Conservation (phyloP, 2,113 vertebrate genomes). For the Pelobates fuscus region DNA sequence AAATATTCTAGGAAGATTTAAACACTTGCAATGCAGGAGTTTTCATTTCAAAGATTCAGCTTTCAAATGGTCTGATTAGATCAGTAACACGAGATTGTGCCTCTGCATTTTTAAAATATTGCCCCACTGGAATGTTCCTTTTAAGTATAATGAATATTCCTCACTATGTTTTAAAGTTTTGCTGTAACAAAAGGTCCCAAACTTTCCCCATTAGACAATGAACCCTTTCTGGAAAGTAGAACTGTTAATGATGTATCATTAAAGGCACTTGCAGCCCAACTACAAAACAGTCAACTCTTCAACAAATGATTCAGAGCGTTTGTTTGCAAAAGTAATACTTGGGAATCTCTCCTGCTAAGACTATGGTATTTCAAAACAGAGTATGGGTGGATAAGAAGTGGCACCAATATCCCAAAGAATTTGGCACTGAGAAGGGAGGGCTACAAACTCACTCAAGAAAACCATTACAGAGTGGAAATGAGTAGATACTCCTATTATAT, state of each 20-base stretch:
- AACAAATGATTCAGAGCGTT: no score
- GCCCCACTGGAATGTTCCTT: background rate
- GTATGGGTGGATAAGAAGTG: no score
- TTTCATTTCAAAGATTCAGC: conserved; percentile 32
- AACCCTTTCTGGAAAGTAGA: background rate
- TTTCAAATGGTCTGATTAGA: conserved; percentile 26
- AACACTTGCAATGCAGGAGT: background rate
- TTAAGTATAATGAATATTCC: background rate
- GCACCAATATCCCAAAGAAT: no score
- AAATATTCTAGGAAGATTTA: conserved; percentile 4
- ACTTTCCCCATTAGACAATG: background rate
- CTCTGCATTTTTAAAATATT: background rate
- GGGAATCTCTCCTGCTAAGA: no score
- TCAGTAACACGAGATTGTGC: background rate
- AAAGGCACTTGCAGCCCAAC: no score
- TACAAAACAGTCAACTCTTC: no score
- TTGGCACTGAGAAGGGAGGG: no score
- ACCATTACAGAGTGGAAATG: no score
- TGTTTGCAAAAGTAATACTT: no score
- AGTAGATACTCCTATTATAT: no score
- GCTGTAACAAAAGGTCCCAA: background rate
- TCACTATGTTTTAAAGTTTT: background rate
- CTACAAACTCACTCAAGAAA: no score
- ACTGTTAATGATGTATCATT: background rate
- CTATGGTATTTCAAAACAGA: no score